A percentile compares a stretch with the other conserved stretches of the same genome.
Evolutionary conservation across 2,113 vertebrate genomes (phyloP).

Genomic region (Microtus richardsoni): DNA sequence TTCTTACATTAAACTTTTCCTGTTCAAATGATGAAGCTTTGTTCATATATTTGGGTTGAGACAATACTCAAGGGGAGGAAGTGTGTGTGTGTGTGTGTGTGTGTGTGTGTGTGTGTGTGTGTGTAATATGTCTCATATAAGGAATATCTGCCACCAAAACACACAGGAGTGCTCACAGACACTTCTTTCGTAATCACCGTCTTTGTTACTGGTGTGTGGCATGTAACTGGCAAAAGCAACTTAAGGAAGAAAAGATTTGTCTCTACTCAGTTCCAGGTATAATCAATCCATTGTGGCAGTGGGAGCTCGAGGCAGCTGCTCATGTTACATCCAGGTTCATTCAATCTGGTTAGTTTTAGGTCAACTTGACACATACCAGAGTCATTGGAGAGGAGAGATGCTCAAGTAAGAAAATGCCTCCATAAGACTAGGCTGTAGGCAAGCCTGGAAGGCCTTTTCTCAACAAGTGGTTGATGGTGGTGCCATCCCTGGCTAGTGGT

Average conservation of each 20-base stretch:
- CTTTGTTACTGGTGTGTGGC: neutral
- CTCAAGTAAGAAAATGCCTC: neutral
- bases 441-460: neutral
- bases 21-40: neutral
- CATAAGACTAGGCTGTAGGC: neutral
- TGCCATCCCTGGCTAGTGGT: neutral
- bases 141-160: neutral
- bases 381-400: neutral
- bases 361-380: neutral
- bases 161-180: neutral
- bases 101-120: neutral
- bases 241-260: too few relatives aligned
- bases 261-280: neutral
- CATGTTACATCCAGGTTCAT: neutral
- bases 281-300: neutral
- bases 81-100: neutral
- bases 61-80: neutral
- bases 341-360: neutral
- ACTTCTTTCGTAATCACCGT: neutral
- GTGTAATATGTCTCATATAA: neutral
- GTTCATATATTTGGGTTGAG: neutral
- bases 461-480: neutral
- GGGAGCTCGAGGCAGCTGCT: neutral
- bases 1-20: neutral
- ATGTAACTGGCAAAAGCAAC: neutral